Evolutionary conservation across 1,140 invertebrate genomes (phyloP), one percentile per base, ranked within the genome.

Genomic region (Drosophila subobscura): DNA sequence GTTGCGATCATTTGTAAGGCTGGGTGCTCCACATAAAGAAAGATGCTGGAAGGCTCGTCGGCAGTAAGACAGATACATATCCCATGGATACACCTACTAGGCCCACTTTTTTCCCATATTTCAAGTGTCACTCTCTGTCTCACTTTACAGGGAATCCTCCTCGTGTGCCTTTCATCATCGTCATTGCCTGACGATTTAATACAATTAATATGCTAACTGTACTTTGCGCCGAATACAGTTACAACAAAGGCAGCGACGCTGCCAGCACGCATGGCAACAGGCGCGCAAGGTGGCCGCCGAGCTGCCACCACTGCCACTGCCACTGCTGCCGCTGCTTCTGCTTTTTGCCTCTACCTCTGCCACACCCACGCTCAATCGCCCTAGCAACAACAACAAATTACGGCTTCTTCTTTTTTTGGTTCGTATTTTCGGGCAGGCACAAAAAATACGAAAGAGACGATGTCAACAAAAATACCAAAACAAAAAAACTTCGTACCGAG

Each of bases 401-500:
- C 20, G 50, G 29, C 12, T 16, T 65, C 47, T 40, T 25, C 55
- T 60, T 58, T 79, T 74, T 80, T 81, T 74, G 16, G 16, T 20
- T 20, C 16, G 16, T 1, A 10, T 12, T 37, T 37, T 37, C 10
- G 33, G 47, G 60, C 57, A 52, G 75, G 75, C 61, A 59, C 68
- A 37, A 12, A 37, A 37, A 37, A 37, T 72, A 71, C 86, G 86
- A 89, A 89, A 81, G 77, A 89, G 77, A 41, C 85, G 86, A 89
- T 89, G 85, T 89, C 86, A 89, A 89, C 86, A 89, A 89, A 89
- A 89, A 89, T 79, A 86, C 77, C 86, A 89, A 89, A 89, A 89
- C 80, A 85, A 78, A 74, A 85, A 86, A 77, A 64, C n/a, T 23
- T 53, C 22, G 27, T 23, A 8, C 27, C 25, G 45, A 53, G 50